Conservation (phyloP, 2,113 vertebrate genomes). For the Eptesicus fuscus region DNA sequence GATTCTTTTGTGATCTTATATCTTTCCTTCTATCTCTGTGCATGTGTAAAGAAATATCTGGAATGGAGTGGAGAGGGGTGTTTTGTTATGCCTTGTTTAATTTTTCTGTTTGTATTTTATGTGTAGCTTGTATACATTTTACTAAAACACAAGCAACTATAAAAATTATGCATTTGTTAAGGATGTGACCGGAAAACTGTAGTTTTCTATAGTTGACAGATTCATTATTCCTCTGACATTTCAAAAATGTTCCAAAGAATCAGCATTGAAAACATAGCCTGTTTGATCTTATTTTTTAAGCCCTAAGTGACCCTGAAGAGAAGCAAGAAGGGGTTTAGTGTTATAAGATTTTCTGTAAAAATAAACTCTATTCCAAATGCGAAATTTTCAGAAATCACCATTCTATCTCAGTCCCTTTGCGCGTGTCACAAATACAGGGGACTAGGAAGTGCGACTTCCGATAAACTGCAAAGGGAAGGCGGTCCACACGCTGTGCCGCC, state of each 20-base stretch:
- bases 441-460: neutral
- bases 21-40: neutral
- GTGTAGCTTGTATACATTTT: neutral
- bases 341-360: neutral
- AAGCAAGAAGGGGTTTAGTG: neutral
- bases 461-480: neutral
- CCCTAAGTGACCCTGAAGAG: neutral
- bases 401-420: neutral
- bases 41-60: neutral
- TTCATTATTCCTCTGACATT: neutral
- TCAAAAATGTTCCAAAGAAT: slow-evolving; percentile 19
- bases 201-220: neutral
- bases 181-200: neutral
- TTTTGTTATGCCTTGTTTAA: neutral
- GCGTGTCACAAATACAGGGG: neutral
- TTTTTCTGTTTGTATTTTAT: slow-evolving; percentile 3
- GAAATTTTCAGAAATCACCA: neutral
- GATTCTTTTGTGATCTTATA: neutral
- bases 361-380: neutral
- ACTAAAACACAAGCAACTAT: neutral
- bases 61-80: neutral
- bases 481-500: neutral
- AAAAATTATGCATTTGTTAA: neutral
- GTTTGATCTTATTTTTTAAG: slow-evolving; percentile 4
- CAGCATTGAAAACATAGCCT: neutral